These are phyloP conservation scores for Ranitomeya variabilis DNA, from an alignment of 2,113 vertebrate genomes.

Conservation along the genomic window DNA sequence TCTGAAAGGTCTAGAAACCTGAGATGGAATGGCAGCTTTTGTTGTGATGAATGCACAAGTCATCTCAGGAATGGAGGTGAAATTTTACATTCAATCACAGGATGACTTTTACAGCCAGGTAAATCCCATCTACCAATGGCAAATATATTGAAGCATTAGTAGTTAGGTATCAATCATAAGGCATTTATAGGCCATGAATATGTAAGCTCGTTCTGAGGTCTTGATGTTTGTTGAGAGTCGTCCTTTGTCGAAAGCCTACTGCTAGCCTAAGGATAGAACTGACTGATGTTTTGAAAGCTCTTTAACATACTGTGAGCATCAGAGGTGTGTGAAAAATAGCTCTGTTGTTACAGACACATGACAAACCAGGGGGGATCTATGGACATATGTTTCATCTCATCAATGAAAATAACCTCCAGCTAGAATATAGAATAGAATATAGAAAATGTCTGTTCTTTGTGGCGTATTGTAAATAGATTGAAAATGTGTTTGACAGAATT, in stretches of 20 bases:
- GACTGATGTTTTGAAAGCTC: constrained; percentile 1
- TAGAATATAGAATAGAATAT: constrained; percentile 9
- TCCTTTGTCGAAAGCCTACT: constrained; percentile 1
- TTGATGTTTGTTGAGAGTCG: neutral
- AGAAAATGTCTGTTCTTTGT: neutral
- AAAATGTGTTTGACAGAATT: too few relatives aligned
- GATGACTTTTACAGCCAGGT: neutral
- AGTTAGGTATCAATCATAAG: neutral
- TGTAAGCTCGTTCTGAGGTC: neutral
- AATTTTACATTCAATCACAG: neutral
- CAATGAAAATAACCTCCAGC: neutral
- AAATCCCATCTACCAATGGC: neutral
- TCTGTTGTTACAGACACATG: neutral
- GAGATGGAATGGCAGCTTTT: neutral
- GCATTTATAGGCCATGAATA: constrained; percentile 1
- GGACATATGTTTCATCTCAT: constrained; percentile 7
- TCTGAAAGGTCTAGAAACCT: neutral
- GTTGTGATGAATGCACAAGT: too few relatives aligned
- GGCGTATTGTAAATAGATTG: too few relatives aligned
- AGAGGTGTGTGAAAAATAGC: neutral
- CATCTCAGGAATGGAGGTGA: neutral
- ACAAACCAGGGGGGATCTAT: constrained; percentile 1
- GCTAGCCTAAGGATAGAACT: neutral
- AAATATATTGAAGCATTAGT: neutral
- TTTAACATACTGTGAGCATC: constrained; percentile 10